Evolutionary conservation across 2,113 vertebrate genomes (phyloP), one percentile per base, ranked within the genome.

Genomic region (Ahaetulla prasina): DNA sequence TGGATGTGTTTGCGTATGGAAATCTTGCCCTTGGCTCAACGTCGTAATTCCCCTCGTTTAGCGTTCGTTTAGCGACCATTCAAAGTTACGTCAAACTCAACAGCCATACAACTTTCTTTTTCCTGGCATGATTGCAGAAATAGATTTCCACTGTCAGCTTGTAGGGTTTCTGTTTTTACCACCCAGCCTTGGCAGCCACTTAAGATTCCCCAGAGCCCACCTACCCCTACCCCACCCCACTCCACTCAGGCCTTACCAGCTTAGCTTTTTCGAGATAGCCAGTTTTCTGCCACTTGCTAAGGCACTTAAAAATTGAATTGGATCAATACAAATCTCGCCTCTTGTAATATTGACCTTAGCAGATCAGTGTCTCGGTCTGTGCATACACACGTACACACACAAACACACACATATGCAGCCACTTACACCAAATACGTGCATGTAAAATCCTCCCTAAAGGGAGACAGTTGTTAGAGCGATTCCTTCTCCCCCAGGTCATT

Each of bases 211-310:
- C n/a, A 18, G 6, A 18, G 30, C 7, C 5, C 63, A 3, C 12
- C 60, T 4, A n/a, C 3, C 0, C 25, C 8, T 4, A 1, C 27
- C 30, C 11, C 2, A 2, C 14, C 12, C 5, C 11, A 5, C 11
- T 5, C 60, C 30, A n/a, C 4, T n/a, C n/a, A 20, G n/a, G 12
- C n/a, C 68, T 35, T 20, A 35, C n/a, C n/a, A 74, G 68, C 68
- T 74, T 74, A 39, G 68, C 68, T 74, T 74, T 39, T 35, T 63
- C 27, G 3, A 63, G 23, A 63, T 12, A 63, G 57, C n/a, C 63
- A 68, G 30, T n/a, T n/a, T 18, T 35, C 68, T 39, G 14, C 12
- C 63, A 7, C 30, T 68, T 68, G 4, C 63, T 2, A 35, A 68
- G 68, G n/a, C 68, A 74, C n/a, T 74, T 74, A 39, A 74, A 74